phyloP scores from a whole-genome alignment of 2,113 vertebrate genomes.

The Amblyornis subalaris region DNA sequence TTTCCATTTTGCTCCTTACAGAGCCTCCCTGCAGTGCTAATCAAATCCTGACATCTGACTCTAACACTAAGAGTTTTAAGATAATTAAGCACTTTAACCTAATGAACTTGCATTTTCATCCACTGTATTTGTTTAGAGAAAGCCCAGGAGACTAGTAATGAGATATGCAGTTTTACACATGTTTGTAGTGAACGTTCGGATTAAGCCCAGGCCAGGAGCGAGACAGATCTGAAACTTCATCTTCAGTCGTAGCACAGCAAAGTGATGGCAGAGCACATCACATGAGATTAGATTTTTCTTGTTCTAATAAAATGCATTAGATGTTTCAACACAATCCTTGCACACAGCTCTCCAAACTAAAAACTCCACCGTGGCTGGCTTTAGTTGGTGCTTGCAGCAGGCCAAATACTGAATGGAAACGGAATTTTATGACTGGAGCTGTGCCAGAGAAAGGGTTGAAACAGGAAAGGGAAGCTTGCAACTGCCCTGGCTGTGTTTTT shows the following conservation, averaged over 20 bases:
- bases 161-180: conserved; percentile 4
- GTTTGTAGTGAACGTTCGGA: not conserved
- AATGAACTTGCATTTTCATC: conserved; percentile 52
- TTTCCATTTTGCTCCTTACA: conserved; percentile 45
- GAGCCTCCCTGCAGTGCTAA: conserved; percentile 45
- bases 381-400: not conserved
- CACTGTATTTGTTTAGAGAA: conserved; percentile 15
- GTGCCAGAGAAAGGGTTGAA: not conserved
- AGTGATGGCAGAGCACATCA: not conserved
- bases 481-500: not conserved
- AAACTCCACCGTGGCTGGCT: not conserved
- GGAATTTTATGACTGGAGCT: not conserved
- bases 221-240: not conserved
- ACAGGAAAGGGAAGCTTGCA: not conserved
- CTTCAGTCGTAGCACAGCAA: not conserved
- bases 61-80: conserved; percentile 43
- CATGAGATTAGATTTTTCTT: not conserved
- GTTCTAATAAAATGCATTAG: not conserved
- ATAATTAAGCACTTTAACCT: conserved; percentile 64
- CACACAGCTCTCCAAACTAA: not conserved
- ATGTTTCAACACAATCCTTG: not conserved
- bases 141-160: not conserved
- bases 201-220: not conserved
- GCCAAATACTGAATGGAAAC: not conserved
- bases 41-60: conserved; percentile 51